A percentile compares a stretch with the other conserved stretches of the same genome.
These are phyloP conservation scores for Anas platyrhynchos DNA, from an alignment of 2,113 vertebrate genomes.

Conservation along the genomic window DNA sequence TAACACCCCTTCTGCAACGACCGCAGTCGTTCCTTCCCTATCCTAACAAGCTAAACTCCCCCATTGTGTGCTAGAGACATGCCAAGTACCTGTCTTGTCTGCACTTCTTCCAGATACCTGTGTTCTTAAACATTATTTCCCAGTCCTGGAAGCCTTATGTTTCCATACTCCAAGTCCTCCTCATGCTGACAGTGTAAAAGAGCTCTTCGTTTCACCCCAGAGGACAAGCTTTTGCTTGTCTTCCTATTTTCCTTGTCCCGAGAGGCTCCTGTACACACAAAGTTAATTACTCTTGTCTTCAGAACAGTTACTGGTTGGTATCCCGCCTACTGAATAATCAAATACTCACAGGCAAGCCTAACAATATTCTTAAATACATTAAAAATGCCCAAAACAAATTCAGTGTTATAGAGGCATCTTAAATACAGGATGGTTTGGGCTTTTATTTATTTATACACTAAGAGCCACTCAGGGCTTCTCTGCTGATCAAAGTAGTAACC, in stretches of 20 bases:
- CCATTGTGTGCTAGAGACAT: not conserved
- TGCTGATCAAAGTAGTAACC: not conserved
- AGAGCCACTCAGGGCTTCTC: not conserved
- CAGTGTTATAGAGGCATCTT: not conserved
- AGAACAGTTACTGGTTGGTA: not conserved
- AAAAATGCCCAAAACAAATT: not conserved
- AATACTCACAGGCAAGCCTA: not conserved
- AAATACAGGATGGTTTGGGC: not conserved
- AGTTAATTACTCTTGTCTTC: not conserved
- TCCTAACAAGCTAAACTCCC: not conserved
- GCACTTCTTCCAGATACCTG: not conserved
- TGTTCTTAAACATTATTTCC: not conserved
- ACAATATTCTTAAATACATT: not conserved
- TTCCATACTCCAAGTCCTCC: not conserved
- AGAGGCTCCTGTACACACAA: not conserved
- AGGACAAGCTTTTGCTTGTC: not conserved
- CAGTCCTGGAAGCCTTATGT: not conserved
- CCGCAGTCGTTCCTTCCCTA: not conserved
- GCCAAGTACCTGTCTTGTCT: not conserved
- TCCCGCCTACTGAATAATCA: not conserved
- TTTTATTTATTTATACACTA: not conserved
- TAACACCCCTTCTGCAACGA: not conserved
- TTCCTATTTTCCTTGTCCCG: not conserved
- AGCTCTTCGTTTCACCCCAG: not conserved
- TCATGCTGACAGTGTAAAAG: not conserved